Conservation (phyloP, 2,797 vertebrate species). For the Trachurus trachurus region DNA sequence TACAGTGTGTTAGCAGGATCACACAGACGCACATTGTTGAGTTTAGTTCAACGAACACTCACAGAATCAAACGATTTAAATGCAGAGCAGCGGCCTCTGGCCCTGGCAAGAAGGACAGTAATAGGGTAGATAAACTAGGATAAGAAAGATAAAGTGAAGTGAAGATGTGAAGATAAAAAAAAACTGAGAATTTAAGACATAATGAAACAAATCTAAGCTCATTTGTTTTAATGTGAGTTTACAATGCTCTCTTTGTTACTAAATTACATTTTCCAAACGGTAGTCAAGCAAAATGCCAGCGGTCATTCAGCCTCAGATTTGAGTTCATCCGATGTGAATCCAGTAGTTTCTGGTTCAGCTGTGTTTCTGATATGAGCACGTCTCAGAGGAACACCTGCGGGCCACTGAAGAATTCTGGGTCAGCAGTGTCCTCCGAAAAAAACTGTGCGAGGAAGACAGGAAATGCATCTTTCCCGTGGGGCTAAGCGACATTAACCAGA, state of each 20-base stretch:
- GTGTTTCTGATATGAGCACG: slow-evolving; percentile 5
- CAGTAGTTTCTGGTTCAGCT: slow-evolving; percentile 29
- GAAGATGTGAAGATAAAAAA: background rate
- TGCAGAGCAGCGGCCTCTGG: slow-evolving; percentile 40
- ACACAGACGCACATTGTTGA: slow-evolving; percentile 37
- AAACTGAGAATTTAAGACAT: background rate
- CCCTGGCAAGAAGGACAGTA: background rate
- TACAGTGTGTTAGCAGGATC: slow-evolving; percentile 1
- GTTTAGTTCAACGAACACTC: slow-evolving; percentile 18
- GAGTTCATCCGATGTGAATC: slow-evolving; percentile 18
- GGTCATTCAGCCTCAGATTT: slow-evolving; percentile 27
- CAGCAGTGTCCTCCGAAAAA: slow-evolving; percentile 22
- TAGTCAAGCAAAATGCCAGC: slow-evolving; percentile 17
- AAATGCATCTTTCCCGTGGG: slow-evolving; percentile 66
- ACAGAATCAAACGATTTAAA: slow-evolving; percentile 47
- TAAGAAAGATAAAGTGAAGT: background rate
- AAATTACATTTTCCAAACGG: slow-evolving; percentile 7
- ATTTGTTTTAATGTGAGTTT: background rate
- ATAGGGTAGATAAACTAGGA: slow-evolving; percentile 16
- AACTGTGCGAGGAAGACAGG: slow-evolving; percentile 49
- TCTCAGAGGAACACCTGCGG: slow-evolving; percentile 44
- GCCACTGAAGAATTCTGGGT: slow-evolving; percentile 28
- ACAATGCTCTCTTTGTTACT: background rate
- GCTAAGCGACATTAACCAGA: slow-evolving; percentile 62
- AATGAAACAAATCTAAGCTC: background rate